phyloP scores from a whole-genome alignment of 2,888 invertebrate species.

The Conistra vaccinii region DNA sequence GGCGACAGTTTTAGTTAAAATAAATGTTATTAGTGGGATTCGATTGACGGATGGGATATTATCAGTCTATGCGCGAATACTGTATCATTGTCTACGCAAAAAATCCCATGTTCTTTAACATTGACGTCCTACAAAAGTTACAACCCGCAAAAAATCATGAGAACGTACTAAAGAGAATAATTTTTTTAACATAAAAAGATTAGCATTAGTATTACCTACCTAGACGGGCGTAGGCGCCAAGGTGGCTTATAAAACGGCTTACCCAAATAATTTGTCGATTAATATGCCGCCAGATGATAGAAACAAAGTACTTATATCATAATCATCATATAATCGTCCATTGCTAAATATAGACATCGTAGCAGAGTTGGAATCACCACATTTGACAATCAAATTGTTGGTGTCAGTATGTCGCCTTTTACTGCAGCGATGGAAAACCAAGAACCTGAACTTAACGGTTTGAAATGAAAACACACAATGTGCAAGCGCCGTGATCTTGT shows the following conservation, averaged over 20 bases:
- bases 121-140: background rate
- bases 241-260: background rate
- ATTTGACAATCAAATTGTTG: background rate
- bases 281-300: no score
- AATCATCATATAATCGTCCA: background rate
- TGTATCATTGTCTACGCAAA: background rate
- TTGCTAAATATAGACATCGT: no score
- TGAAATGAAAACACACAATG: no score
- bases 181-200: background rate
- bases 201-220: background rate
- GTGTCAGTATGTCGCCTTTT: background rate
- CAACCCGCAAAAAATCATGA: background rate
- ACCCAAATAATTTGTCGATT: conserved; percentile 5
- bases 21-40: background rate
- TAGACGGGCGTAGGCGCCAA: background rate
- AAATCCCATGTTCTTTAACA: background rate
- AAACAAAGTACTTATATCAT: background rate
- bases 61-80: background rate
- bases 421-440: background rate
- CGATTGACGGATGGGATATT: background rate
- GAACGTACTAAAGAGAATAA: background rate
- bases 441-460: no score
- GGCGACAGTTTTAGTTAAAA: no score
- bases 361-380: background rate
- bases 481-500: no score